Evolutionary conservation across 2,888 invertebrate species (phyloP), one percentile per base, ranked within the genome.

Genomic region (Protodeltote pygarga): DNA sequence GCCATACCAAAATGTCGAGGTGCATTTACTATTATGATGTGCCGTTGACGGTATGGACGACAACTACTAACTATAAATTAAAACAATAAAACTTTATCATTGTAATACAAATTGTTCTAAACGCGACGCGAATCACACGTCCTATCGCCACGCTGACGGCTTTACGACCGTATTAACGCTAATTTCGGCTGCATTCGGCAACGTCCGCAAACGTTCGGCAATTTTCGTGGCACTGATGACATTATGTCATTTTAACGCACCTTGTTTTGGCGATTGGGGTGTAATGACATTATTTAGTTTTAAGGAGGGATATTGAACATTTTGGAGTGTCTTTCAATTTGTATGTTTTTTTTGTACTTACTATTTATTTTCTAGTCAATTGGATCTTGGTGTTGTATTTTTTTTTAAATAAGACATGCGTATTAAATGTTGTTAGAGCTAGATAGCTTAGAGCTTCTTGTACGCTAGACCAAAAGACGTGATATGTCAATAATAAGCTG

Each of bases 91-190:
- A 57, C 39, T 53, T 53, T 53, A 57, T 61, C 46, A 62, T 54
- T 42, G 42, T 40, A 50, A 48, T 60, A 73, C 68, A 71, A 67
- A 72, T 75, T 69, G 65, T 57, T 54, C 67, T 65, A 68, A 74
- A 63, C 72, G 70, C 63, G 41, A 44, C 34, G 42, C 66, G 67
- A 74, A 75, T 72, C 73, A 74, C 66, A 72, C 62, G 65, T 66
- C 64, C 64, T 63, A 72, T 73, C 71, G 71, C 64, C 58, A 65
- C 54, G 77, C 57, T 75, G 78, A 79, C 73, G 77, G 75, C 32
- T 75, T 76, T 77, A 78, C 65, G 71, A 69, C 54, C 66, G 45
- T 46, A 75, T 76, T 75, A 75, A 72, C 66, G 75, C 71, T 77
- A 77, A 77, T 77, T 77, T 74, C 63, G 59, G 31, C 34, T 41